Evolutionary conservation across 1,140 invertebrate species (phyloP).

Genomic region (Lanistes nyassanus): DNA sequence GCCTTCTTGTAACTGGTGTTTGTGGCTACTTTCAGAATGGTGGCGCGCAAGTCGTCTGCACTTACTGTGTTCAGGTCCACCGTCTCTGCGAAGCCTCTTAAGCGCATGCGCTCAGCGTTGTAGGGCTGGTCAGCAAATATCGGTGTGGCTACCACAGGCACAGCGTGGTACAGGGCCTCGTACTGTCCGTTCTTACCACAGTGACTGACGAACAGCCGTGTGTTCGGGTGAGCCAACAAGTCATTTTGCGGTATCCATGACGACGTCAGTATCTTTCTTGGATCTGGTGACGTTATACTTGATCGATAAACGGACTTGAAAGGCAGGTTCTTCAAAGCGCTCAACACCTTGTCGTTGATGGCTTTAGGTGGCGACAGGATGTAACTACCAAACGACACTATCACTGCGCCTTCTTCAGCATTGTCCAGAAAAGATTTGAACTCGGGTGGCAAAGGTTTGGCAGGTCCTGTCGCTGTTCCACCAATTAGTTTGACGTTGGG

Average conservation of each 20-base stretch:
- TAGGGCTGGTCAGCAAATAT: conserved; percentile 75
- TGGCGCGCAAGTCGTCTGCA: conserved; percentile 40
- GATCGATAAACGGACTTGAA: conserved; percentile 21
- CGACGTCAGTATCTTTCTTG: conserved; percentile 76
- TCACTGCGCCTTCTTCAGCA: conserved; percentile 36
- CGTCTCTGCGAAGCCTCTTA: conserved; percentile 56
- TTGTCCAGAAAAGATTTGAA: conserved; percentile 36
- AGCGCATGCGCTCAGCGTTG: conserved; percentile 62
- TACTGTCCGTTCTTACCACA: conserved; percentile 80
- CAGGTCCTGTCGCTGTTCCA: conserved; percentile 24
- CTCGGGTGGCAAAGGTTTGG: conserved; percentile 19
- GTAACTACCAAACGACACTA: conserved; percentile 41
- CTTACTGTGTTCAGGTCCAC: conserved; percentile 51
- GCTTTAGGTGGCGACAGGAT: conserved; percentile 15
- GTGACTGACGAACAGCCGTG: conserved; percentile 73
- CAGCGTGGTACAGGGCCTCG: conserved; percentile 79
- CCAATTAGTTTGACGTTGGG: conserved; percentile 44
- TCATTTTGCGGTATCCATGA: conserved; percentile 86
- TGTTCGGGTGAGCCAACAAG: conserved; percentile 72
- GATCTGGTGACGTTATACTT: conserved; percentile 50
- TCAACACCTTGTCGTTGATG: conserved; percentile 17
- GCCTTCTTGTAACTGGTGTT: conserved; percentile 27
- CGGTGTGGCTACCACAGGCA: conserved; percentile 80
- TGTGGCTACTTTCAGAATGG: conserved; percentile 40
- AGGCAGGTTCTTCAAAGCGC: conserved; percentile 24